These are phyloP conservation scores for Paragorgia papillata DNA, from an alignment of 92 coral and sea anemone species.

Conservation along the genomic window DNA sequence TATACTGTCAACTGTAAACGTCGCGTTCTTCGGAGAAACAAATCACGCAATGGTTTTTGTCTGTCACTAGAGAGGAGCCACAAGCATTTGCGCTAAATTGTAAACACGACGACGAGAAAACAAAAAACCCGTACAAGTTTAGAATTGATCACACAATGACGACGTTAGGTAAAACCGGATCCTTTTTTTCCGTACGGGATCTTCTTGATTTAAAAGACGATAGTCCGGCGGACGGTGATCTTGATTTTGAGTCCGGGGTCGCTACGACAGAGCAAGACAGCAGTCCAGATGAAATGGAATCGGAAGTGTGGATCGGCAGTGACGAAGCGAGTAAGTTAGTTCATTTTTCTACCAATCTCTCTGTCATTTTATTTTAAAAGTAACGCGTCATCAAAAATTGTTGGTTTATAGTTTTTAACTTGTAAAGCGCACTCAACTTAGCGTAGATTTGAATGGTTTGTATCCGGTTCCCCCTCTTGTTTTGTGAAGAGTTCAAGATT, in stretches of 20 bases:
- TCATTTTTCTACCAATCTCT: neutral
- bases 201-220: slow-evolving; percentile 4
- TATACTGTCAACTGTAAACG: slow-evolving; percentile 7
- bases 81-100: neutral
- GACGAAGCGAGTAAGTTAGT: neutral
- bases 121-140: neutral
- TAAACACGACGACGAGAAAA: neutral
- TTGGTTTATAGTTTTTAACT: neutral
- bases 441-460: too few species aligned
- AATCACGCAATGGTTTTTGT: neutral
- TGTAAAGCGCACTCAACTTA: too few species aligned
- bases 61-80: neutral
- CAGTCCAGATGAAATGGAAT: neutral
- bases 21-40: slow-evolving; percentile 5
- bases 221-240: neutral
- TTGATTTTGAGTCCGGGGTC: neutral
- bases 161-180: neutral
- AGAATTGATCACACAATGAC: neutral
- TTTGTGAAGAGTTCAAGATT: too few species aligned
- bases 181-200: slow-evolving; percentile 4
- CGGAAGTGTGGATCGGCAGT: neutral
- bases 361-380: neutral
- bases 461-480: too few species aligned
- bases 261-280: neutral
- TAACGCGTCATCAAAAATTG: too few species aligned